Evolutionary conservation across 2,113 vertebrate species (phyloP).

Genomic region (Ondatra zibethicus): DNA sequence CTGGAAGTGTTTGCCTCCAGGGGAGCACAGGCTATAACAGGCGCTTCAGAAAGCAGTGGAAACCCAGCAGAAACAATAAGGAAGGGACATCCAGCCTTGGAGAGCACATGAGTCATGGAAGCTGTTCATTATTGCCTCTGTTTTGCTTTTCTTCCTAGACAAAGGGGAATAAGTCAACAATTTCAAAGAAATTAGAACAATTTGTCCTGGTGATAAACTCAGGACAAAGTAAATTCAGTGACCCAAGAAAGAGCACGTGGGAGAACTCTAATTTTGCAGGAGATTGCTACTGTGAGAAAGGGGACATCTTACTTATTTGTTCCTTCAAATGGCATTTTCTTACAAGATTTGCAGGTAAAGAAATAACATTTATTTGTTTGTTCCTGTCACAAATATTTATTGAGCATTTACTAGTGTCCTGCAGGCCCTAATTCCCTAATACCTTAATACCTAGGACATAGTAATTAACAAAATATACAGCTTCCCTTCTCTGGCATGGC

Average conservation of each 20-base stretch:
- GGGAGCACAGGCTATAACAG: not conserved
- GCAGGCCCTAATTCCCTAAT: not conserved
- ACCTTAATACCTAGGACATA: not conserved
- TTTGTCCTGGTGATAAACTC: conserved; percentile 13
- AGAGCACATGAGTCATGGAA: not conserved
- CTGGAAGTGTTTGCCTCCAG: not conserved
- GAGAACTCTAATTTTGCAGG: conserved; percentile 27
- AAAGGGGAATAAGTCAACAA: conserved; percentile 11
- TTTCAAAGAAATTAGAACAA: conserved; percentile 41
- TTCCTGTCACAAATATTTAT: conserved; percentile 54
- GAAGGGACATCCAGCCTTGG: not conserved
- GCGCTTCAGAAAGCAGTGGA: not conserved
- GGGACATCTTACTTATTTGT: not conserved
- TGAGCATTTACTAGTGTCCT: conserved; percentile 8
- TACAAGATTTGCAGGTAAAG: not conserved
- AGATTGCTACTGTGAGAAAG: not conserved
- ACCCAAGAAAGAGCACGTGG: conserved; percentile 20
- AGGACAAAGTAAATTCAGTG: not conserved
- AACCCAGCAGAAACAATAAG: not conserved
- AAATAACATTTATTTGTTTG: conserved; percentile 41
- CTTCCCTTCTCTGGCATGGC: not conserved
- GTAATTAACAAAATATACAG: conserved; percentile 43
- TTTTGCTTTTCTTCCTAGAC: not conserved
- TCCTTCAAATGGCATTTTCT: conserved; percentile 37
- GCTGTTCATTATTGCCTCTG: not conserved